Evolutionary conservation across 1,140 invertebrate genomes (phyloP).

Genomic region (Caenorhabditis tropicalis): DNA sequence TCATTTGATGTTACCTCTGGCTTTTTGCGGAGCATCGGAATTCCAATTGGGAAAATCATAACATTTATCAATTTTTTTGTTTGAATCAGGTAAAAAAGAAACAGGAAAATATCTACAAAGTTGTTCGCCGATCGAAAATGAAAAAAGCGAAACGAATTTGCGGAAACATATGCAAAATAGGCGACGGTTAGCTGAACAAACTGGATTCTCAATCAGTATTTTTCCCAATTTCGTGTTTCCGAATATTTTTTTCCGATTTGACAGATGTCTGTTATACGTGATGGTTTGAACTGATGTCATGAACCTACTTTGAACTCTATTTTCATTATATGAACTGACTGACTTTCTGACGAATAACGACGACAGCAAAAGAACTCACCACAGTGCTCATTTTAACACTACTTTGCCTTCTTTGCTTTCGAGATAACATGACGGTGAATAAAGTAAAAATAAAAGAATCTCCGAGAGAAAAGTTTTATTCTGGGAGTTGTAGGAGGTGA

Average conservation of each 20-base stretch:
- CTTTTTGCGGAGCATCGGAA: slow-evolving; percentile 4
- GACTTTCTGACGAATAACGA: background rate
- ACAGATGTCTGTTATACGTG: slow-evolving; percentile 26
- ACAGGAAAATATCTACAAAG: background rate
- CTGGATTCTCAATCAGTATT: slow-evolving; percentile 8
- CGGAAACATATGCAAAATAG: slow-evolving; percentile 43
- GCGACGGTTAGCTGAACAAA: background rate
- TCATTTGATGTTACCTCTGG: background rate
- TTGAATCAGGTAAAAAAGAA: background rate
- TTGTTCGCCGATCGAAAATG: slow-evolving; percentile 29
- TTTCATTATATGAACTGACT: too few relatives aligned
- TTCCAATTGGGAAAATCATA: slow-evolving; percentile 26
- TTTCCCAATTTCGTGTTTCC: background rate
- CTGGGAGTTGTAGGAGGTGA: background rate
- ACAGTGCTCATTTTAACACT: slow-evolving; percentile 36
- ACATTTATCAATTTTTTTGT: background rate
- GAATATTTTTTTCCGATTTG: background rate
- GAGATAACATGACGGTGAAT: background rate
- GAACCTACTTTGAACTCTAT: background rate
- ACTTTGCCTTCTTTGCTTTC: background rate
- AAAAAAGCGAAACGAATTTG: background rate
- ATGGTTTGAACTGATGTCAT: slow-evolving; percentile 20
- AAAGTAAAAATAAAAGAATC: background rate
- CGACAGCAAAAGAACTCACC: background rate
- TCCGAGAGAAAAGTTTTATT: background rate